phyloP scores from a whole-genome alignment of 2,888 invertebrate genomes.

The Erebia aethiops region DNA sequence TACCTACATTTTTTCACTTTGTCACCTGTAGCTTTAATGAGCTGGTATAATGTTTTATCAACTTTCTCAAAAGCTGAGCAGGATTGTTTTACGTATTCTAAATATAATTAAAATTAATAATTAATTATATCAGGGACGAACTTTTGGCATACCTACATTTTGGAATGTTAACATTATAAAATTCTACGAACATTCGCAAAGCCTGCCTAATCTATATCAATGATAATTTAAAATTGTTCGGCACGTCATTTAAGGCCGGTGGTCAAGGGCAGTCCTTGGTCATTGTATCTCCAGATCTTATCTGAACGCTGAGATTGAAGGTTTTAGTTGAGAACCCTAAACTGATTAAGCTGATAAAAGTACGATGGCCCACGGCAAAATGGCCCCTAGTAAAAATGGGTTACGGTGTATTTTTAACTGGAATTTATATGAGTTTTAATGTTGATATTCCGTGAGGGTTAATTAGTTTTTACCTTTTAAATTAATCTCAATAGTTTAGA shows the following conservation, averaged over 20 bases:
- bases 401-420: not conserved
- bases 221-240: constrained; percentile 18
- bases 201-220: constrained; percentile 25
- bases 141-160: no score
- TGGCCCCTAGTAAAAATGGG: not conserved
- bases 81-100: no score
- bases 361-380: not conserved
- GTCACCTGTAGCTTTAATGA: no score
- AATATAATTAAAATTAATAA: no score
- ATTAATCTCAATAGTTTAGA: not conserved
- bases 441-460: not conserved
- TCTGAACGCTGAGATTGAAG: constrained; percentile 33
- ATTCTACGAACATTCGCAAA: constrained; percentile 2
- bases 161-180: not conserved
- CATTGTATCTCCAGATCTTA: constrained; percentile 32
- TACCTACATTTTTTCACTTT: no score
- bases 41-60: no score
- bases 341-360: constrained; percentile 18
- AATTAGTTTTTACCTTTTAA: not conserved
- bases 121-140: no score
- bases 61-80: no score
- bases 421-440: not conserved
- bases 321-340: constrained; percentile 29
- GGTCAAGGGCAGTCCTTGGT: constrained; percentile 32
- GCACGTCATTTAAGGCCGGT: constrained; percentile 23